A percentile compares a stretch with the other conserved stretches of the same genome.
Evolutionary conservation across 2,113 vertebrate species (phyloP).

Genomic region (Passer montanus): DNA sequence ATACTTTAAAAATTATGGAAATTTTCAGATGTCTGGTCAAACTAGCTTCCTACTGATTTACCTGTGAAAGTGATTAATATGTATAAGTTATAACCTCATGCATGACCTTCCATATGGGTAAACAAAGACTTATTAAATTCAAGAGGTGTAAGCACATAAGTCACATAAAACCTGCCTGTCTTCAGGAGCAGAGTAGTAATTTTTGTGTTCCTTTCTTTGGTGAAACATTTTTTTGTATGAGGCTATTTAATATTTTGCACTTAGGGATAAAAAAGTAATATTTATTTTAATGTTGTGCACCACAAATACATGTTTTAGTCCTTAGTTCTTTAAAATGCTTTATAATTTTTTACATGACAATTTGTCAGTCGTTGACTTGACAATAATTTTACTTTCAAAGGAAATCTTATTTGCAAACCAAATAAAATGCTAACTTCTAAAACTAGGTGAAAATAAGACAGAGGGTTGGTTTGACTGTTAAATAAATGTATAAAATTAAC

Average conservation of each 20-base stretch:
- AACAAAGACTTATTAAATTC: background rate
- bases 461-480: background rate
- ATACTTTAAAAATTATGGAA: background rate
- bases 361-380: background rate
- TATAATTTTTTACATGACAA: background rate
- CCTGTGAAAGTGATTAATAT: background rate
- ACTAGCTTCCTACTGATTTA: background rate
- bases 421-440: background rate
- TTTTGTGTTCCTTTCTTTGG: background rate
- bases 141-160: background rate
- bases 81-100: background rate
- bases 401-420: slow-evolving; percentile 13
- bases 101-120: background rate
- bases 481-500: background rate
- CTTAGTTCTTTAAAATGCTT: background rate
- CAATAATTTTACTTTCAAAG: background rate
- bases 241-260: background rate
- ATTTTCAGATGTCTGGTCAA: background rate
- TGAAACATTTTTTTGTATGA: background rate
- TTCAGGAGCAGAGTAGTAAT: background rate
- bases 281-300: background rate
- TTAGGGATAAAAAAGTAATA: background rate
- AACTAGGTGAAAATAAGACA: background rate
- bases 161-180: background rate
- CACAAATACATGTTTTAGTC: background rate